Base-by-base conservation (phyloP, 2,113 vertebrate genomes). In the Genyomyrus donnyi region DNA sequence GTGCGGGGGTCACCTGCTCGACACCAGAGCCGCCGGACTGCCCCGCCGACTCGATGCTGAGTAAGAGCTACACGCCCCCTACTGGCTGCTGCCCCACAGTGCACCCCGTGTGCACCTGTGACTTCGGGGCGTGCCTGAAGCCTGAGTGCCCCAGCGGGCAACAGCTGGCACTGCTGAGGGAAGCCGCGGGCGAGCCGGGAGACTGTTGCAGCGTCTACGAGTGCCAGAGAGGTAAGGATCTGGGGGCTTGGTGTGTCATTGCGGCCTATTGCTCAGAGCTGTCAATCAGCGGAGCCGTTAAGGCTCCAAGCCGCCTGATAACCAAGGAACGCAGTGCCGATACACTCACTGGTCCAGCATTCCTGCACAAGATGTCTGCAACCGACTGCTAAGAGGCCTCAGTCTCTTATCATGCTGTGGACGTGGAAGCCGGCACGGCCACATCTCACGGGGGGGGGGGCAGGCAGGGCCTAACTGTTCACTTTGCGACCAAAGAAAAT, bases 221-320 rank as follows among this genome's bases (percentile, higher is more conserved):
- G 90, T 97, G 96, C 92, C 95, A 95, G 89, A 96, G 94, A 96
- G 96, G 96, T 97, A 93, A 94, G 8, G 21, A 21, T 13, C 45
- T 48, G 17, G 7, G 39, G 39, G 5, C 39, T 27, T 45, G 35
- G 35, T 45, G 13, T 19, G 35, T 42, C 3, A 83, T 1, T 66
- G 62, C 10, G 17, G 1, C 77, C 35, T 6, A 11, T 6, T 3
- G 42, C 39, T 83, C 15, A 9, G 19, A 83, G 7, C 62, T 1
- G 62, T 31, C 62, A 31, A 11, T 13, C n/a, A 70, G 62, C 3
- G 1, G n/a, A 27, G 3, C n/a, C 62, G 1, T 31, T 13, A 27
- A 70, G n/a, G 10, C 62, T 70, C n/a, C 62, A 27, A 13, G 10
- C n/a, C 3, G 27, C 9, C 62, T 31, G 62, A 70, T 70, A 70